Evolutionary conservation across 2,113 vertebrate genomes (phyloP).

Genomic region (Hypanus sabinus): DNA sequence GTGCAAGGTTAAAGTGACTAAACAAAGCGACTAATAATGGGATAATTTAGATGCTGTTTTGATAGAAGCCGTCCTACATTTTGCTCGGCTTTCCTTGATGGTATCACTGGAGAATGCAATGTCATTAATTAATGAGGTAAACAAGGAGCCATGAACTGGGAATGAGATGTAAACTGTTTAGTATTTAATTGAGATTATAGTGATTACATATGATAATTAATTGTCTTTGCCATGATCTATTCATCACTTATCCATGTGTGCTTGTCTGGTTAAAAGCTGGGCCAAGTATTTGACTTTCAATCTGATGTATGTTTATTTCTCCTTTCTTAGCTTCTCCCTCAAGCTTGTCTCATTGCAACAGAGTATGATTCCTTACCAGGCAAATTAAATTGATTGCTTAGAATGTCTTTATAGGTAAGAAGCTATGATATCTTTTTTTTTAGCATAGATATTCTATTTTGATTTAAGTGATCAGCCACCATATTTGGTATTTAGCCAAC

Average conservation of each 20-base stretch:
- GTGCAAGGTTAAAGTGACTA: background rate
- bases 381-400: background rate
- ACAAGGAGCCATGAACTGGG: background rate
- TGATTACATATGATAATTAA: background rate
- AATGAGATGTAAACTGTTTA: background rate
- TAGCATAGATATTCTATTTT: background rate
- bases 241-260: background rate
- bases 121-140: conserved; percentile 7
- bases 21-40: background rate
- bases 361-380: background rate
- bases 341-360: background rate
- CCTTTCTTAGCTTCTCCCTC: background rate
- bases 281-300: background rate
- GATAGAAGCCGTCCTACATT: background rate
- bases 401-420: background rate
- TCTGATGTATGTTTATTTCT: background rate
- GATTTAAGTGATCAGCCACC: background rate
- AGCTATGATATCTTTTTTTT: background rate
- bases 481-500: background rate
- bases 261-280: background rate
- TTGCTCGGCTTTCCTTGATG: background rate
- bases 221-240: background rate
- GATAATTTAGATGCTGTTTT: background rate
- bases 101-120: background rate
- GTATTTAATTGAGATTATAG: conserved; percentile 11